phyloP scores from a whole-genome alignment of 2,113 vertebrate genomes.

The Muscicapa adusta region DNA sequence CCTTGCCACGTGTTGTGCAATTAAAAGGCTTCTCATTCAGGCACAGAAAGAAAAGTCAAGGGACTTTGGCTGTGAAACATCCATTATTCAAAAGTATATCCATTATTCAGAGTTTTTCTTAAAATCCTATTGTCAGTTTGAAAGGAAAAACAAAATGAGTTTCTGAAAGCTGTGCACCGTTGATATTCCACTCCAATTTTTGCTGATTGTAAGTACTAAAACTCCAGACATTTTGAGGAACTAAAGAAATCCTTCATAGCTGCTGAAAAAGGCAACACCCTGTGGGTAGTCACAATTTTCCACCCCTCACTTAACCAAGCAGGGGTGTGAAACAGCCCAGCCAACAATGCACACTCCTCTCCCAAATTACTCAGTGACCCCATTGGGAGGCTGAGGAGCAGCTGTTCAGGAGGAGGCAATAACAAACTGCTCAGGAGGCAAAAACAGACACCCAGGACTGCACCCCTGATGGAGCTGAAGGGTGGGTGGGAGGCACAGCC shows the following conservation, averaged over 20 bases:
- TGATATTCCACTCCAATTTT: slow-evolving; percentile 36
- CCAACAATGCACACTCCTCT: background rate
- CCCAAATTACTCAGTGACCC: background rate
- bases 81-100: slow-evolving; percentile 65
- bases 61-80: slow-evolving; percentile 30
- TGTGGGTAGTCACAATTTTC: background rate
- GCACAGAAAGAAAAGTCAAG: slow-evolving; percentile 47
- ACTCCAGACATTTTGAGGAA: slow-evolving; percentile 6
- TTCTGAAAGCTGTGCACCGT: slow-evolving; percentile 37
- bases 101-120: slow-evolving; percentile 64
- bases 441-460: background rate
- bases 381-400: background rate
- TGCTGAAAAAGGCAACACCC: background rate
- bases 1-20: slow-evolving; percentile 24
- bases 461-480: background rate
- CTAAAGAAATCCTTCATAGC: background rate
- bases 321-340: background rate
- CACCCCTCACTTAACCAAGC: background rate
- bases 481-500: background rate
- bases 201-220: slow-evolving; percentile 26
- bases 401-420: background rate
- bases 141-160: slow-evolving; percentile 50
- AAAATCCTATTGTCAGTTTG: slow-evolving; percentile 56
- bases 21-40: slow-evolving; percentile 58
- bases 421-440: background rate